phyloP scores from a whole-genome alignment of 2,113 vertebrate species.

The Dasypus novemcinctus region DNA sequence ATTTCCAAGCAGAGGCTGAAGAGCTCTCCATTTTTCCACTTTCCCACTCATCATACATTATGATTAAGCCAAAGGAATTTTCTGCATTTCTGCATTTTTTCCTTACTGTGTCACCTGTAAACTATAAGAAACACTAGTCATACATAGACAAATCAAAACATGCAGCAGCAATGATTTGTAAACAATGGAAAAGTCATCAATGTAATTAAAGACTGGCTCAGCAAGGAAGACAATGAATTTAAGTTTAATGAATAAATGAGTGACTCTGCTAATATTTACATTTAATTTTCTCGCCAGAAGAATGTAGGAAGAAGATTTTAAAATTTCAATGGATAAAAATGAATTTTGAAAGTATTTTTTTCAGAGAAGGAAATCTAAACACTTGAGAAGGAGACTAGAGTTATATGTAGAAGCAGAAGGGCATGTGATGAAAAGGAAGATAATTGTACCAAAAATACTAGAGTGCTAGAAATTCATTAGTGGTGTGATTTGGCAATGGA shows the following conservation, averaged over 20 bases:
- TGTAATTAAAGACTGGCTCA: conserved; percentile 45
- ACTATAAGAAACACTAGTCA: neutral
- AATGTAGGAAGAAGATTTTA: conserved; percentile 23
- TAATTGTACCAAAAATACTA: neutral
- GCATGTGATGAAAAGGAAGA: neutral
- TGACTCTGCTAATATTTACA: conserved; percentile 57
- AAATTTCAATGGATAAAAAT: neutral
- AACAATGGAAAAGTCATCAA: conserved; percentile 38
- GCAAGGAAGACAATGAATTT: neutral
- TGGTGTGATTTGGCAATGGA: neutral
- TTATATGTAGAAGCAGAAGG: neutral
- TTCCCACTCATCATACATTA: neutral
- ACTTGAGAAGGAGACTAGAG: neutral
- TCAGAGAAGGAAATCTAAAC: neutral
- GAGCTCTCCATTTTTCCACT: neutral
- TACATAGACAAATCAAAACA: conserved; percentile 48
- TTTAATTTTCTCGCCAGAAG: conserved; percentile 57
- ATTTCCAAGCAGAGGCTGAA: neutral
- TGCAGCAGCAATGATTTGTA: conserved; percentile 17
- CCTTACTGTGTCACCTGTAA: neutral
- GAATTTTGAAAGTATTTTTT: neutral
- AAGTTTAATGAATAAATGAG: conserved; percentile 52
- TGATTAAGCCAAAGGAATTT: neutral
- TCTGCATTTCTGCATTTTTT: neutral
- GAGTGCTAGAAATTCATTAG: neutral